Percentiles rank a stretch among this genome's conserved stretches.
Conservation (phyloP, 2,113 vertebrate genomes). For the Eudyptes chrysolophus region DNA sequence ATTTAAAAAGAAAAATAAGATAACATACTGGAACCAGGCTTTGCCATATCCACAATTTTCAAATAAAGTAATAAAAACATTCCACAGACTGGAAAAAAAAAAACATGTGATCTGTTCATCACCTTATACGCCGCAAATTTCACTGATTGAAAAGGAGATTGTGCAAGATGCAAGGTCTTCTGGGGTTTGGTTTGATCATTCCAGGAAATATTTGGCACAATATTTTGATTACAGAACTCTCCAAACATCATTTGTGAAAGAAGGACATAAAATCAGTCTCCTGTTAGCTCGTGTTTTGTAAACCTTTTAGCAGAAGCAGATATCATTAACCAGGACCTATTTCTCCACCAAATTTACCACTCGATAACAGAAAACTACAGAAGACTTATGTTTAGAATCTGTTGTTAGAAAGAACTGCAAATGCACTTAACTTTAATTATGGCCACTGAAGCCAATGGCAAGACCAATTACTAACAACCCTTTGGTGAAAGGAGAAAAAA, state of each 20-base stretch:
- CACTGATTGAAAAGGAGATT: rapidly evolving
- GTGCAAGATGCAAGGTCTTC: neutral
- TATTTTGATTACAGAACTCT: neutral
- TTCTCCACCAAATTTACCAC: neutral
- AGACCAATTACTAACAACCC: neutral
- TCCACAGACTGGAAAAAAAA: neutral
- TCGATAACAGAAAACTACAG: neutral
- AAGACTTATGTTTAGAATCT: neutral
- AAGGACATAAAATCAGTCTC: neutral
- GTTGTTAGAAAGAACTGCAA: neutral
- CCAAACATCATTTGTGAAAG: neutral
- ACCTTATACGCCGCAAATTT: neutral
- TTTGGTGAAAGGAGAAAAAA: neutral
- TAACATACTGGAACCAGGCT: neutral
- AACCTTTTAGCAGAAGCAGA: neutral
- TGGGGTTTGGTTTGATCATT: neutral
- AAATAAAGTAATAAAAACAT: neutral
- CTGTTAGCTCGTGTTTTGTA: neutral
- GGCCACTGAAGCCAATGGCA: neutral
- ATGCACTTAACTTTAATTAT: neutral
- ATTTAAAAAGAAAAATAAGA: neutral
- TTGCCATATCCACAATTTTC: neutral
- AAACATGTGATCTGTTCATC: neutral
- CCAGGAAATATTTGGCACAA: constrained; percentile 21
- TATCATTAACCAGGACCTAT: neutral